Percentiles rank a stretch among this genome's conserved stretches.
Conservation (phyloP, 37 sponge, comb jelly and placozoan genomes). For the Cliona cf. orientalis region DNA sequence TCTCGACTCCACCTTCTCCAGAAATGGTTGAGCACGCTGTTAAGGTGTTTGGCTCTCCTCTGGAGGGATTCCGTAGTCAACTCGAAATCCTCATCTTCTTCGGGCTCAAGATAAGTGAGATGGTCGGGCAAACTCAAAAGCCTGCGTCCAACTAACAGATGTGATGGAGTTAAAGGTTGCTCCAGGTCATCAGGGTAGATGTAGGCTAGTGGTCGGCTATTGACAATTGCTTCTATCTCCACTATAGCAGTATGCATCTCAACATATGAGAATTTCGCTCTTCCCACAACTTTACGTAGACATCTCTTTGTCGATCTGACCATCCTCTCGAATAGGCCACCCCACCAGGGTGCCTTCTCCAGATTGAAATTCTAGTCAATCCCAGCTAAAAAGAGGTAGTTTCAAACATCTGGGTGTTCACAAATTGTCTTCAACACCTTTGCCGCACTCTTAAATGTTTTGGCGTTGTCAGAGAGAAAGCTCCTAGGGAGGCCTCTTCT, state of each 20-base stretch:
- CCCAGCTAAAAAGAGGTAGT: slow-evolving; percentile 9
- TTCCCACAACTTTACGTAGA: slow-evolving; percentile 36
- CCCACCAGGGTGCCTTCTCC: slow-evolving; percentile 27
- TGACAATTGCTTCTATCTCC: too few species aligned
- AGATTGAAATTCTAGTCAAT: slow-evolving; percentile 51
- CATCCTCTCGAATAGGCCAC: slow-evolving; percentile 44
- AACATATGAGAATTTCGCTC: too few species aligned
- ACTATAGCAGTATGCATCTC: slow-evolving; percentile 8
- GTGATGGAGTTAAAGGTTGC: slow-evolving; percentile 46
- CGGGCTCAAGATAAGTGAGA: slow-evolving; percentile 2
- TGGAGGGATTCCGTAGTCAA: too few species aligned
- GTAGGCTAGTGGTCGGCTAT: too few species aligned
- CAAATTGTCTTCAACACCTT: slow-evolving; percentile 21
- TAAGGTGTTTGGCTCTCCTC: too few species aligned
- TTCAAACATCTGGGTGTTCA: slow-evolving; percentile 10
- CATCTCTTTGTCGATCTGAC: slow-evolving; percentile 43
- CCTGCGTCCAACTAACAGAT: slow-evolving; percentile 49
- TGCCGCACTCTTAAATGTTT: slow-evolving; percentile 37
- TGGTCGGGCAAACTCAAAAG: slow-evolving; percentile 46
- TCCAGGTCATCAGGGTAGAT: slow-evolving; percentile 39
- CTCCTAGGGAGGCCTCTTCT: slow-evolving; percentile 47
- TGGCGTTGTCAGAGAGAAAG: slow-evolving; percentile 44
- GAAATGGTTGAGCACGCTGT: slow-evolving; percentile 26
- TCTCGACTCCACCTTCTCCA: too few species aligned
- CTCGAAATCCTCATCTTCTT: slow-evolving; percentile 33